A percentile compares a stretch with the other conserved stretches of the same genome.
Evolutionary conservation across 2,888 invertebrate species (phyloP).

Genomic region (Hyppa rectilinea): DNA sequence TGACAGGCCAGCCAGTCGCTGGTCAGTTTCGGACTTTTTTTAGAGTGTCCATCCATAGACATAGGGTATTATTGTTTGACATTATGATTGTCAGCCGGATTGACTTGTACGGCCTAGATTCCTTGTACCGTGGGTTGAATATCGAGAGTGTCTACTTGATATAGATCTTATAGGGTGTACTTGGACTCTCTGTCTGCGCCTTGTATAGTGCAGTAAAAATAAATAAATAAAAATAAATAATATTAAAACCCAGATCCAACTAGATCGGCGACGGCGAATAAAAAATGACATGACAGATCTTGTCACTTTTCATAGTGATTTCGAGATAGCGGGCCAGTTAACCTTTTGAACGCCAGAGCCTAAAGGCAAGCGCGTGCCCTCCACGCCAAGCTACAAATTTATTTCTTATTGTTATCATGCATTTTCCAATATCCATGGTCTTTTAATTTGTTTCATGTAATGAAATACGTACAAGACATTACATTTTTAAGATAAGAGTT

Average conservation of each 20-base stretch:
- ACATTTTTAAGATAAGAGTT: too few species aligned
- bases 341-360: too few species aligned
- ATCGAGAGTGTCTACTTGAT: not conserved
- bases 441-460: too few species aligned
- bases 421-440: too few species aligned
- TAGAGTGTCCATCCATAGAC: not conserved
- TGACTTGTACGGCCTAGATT: not conserved
- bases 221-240: slow-evolving; percentile 22
- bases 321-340: not conserved
- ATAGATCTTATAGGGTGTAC: too few species aligned
- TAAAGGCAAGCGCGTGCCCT: too few species aligned
- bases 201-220: slow-evolving; percentile 9
- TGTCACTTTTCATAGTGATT: slow-evolving; percentile 13
- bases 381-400: too few species aligned
- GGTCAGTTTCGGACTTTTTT: not conserved
- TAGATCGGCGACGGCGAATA: slow-evolving; percentile 7
- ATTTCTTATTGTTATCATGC: too few species aligned
- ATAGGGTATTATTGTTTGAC: not conserved
- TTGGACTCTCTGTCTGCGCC: slow-evolving; percentile 14
- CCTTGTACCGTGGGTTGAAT: not conserved
- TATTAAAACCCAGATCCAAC: not conserved
- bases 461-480: too few species aligned
- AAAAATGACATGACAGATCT: slow-evolving; percentile 34
- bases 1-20: not conserved
- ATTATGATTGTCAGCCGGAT: slow-evolving; percentile 3